Evolutionary conservation across 2,888 invertebrate species (phyloP), one percentile per base, ranked within the genome.

Genomic region (Idaea straminata): DNA sequence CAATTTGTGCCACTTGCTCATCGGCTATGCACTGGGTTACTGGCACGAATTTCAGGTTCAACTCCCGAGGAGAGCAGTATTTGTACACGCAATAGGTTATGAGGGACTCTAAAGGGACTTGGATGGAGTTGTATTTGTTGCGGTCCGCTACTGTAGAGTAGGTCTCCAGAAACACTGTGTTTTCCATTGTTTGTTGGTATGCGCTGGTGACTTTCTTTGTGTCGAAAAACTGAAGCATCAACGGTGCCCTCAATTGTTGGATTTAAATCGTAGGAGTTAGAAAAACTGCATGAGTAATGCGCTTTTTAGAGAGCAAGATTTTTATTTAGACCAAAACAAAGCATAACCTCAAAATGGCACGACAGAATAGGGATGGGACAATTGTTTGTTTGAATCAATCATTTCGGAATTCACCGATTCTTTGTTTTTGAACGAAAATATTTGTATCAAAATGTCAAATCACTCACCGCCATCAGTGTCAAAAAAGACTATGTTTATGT

Each of bases 41-140:
- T 74, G 79, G 82, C 72, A 94, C 89, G 73, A 93, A 90, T 68
- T 85, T 90, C 69, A 93, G 84, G 70, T 75, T 84, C 70, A 93
- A 80, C 61, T 82, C 83, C 36, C 87, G 77, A 61, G 93, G 92
- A 58, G 86, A 82, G 74, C 95, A 94, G 79, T 94, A 95, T 77
- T 94, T 94, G 74, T 94, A 94, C 61, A 95, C 88, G 77, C 94
- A 95, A 47, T 95, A 89, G 34, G 94, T 92, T 64, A 96, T 84
- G 64, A 95, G 91, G 2, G 96, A 95, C 82, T 96, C 95, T 68
- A 96, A 84, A 1, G 95, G 81, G 16, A 91, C 61, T 72, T 76
- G 78, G 64, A 89, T 62, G 65, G 65, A 72, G 15, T 69, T 70
- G 4, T 77, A 72, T 5, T 80, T 66, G 61, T 75, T 61, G 70